These are phyloP conservation scores for Drosophila putrida DNA, from an alignment of 2,888 invertebrate genomes.

Conservation along the genomic window DNA sequence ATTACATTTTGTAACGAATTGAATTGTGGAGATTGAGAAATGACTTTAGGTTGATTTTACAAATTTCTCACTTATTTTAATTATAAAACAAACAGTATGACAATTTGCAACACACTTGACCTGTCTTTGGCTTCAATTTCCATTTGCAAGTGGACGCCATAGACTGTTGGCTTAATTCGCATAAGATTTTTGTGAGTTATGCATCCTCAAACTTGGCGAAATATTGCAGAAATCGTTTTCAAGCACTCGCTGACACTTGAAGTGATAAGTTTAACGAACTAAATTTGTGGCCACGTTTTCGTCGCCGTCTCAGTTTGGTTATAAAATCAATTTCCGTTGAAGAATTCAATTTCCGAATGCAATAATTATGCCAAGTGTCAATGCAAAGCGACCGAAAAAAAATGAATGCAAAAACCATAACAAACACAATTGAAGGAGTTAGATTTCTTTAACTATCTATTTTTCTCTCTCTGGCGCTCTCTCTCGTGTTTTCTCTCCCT, in stretches of 20 bases:
- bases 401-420: conserved; percentile 37
- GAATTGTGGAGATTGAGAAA: conserved; percentile 3
- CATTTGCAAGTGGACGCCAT: conserved; percentile 3
- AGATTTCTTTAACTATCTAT: background rate
- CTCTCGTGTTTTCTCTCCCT: background rate
- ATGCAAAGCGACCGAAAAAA: conserved; percentile 38
- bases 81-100: background rate
- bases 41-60: conserved; percentile 1
- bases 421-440: conserved; percentile 11
- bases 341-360: conserved; percentile 84
- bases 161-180: background rate
- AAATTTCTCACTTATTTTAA: background rate
- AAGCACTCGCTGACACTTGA: conserved; percentile 15
- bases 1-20: background rate
- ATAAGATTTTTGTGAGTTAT: background rate
- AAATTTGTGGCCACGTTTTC: conserved; percentile 35
- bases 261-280: conserved; percentile 45
- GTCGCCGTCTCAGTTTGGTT: conserved; percentile 55
- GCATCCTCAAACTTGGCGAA: conserved; percentile 16
- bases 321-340: conserved; percentile 84
- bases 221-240: conserved; percentile 19
- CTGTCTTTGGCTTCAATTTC: background rate
- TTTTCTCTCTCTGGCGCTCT: background rate
- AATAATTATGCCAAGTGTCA: conserved; percentile 84
- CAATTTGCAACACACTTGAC: background rate